These are phyloP conservation scores for Epinotia ramella DNA, from an alignment of 2,888 invertebrate species.

Conservation along the genomic window DNA sequence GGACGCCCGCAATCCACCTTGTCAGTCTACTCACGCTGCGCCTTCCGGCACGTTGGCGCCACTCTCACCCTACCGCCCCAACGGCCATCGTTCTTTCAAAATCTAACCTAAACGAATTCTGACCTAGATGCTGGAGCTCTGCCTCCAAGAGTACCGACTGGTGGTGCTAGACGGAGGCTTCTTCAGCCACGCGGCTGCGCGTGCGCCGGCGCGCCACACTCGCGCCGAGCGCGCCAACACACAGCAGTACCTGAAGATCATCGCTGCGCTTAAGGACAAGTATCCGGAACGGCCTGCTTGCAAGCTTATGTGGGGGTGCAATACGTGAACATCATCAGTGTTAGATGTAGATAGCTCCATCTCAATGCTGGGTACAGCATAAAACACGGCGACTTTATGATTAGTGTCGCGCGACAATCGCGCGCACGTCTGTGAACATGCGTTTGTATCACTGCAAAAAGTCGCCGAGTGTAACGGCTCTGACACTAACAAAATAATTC, in stretches of 20 bases:
- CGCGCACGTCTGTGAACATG: too few species aligned
- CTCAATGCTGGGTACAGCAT: too few species aligned
- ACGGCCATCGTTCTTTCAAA: not conserved
- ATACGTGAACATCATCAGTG: not conserved
- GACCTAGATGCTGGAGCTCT: slow-evolving; percentile 90
- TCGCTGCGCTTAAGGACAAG: slow-evolving; percentile 73
- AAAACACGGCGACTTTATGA: too few species aligned
- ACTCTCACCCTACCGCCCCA: too few species aligned
- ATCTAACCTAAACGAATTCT: not conserved
- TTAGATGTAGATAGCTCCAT: too few species aligned
- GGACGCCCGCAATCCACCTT: too few species aligned
- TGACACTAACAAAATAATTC: too few species aligned
- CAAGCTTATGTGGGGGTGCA: slow-evolving; percentile 66
- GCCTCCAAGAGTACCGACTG: slow-evolving; percentile 89
- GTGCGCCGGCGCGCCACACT: slow-evolving; percentile 59
- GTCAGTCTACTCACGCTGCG: not conserved
- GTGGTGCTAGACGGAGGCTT: slow-evolving; percentile 90
- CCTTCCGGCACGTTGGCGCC: not conserved
- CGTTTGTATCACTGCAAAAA: too few species aligned
- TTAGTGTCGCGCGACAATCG: too few species aligned
- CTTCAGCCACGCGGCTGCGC: slow-evolving; percentile 87
- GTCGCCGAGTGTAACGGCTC: too few species aligned
- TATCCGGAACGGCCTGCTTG: slow-evolving; percentile 79
- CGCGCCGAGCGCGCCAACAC: slow-evolving; percentile 72
- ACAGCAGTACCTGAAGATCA: slow-evolving; percentile 78